Base-by-base conservation (phyloP, 2,888 invertebrate species). In the Lypha dubia region DNA sequence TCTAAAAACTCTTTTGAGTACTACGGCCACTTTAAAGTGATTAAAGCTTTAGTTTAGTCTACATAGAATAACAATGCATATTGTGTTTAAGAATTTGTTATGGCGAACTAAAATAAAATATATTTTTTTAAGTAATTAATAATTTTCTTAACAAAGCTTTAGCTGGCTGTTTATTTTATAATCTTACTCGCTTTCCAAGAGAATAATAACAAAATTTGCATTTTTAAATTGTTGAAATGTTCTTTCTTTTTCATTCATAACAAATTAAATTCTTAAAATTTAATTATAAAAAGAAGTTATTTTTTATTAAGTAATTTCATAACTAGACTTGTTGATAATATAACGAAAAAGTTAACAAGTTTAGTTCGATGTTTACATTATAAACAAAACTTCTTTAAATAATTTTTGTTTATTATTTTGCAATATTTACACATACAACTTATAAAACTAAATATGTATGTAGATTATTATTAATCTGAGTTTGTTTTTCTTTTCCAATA, bases 21-120 rank as follows among this genome's bases (percentile, higher is more conserved):
- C 87, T 41, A 84, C 88, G 20, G 83, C 87, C 35, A 88, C 90
- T 46, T 86, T 89, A 51, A 88, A 89, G 68, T 89, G 20, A 79
- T 53, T 53, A 75, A 73, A 17, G 9, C n/a, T 17, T 46, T 76
- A 32, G 17, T 17, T n/a, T n/a, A 0, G 24, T 9, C n/a, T n/a
- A 41, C 4, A 56, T 5, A 44, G 44, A 35, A 35, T 35, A 35
- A 35, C 35, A 35, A 35, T n/a, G n/a, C n/a, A n/a, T 35, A 35
- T 35, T 35, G 35, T 35, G 8, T 35, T 8, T 35, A 35, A 28
- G 5, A 28, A 28, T 8, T 38, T 38, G 38, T 38, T 38, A 38
- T 38, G 11, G 11, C 11, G 9, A 35, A 35, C 13, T n/a, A n/a
- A 41, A 11, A n/a, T 44, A 44, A 44, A 0, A n/a, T 44, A 44